Evolutionary conservation across 2,797 vertebrate genomes (phyloP).

Genomic region (Tiaroga cobitis): DNA sequence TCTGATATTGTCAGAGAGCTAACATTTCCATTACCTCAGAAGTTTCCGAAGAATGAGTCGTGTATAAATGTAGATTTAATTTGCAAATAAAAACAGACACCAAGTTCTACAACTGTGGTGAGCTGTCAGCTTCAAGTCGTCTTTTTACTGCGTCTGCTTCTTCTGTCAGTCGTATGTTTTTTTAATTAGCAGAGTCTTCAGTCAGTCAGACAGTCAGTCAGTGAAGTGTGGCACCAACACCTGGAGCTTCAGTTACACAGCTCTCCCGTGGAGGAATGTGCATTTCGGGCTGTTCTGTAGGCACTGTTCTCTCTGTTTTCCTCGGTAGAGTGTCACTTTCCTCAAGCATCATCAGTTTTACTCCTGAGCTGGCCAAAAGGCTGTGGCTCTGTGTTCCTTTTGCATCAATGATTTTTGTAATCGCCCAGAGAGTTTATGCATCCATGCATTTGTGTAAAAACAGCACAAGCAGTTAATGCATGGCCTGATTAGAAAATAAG

Average conservation of each 20-base stretch:
- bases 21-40: neutral
- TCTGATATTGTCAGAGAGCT: constrained; percentile 6
- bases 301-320: constrained; percentile 44
- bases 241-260: constrained; percentile 64
- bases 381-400: constrained; percentile 40
- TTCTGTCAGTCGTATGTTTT: constrained; percentile 49
- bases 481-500: constrained; percentile 19
- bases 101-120: constrained; percentile 5
- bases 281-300: constrained; percentile 30
- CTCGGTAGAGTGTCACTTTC: constrained; percentile 52
- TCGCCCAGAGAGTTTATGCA: constrained; percentile 23
- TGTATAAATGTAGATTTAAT: neutral
- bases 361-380: constrained; percentile 49
- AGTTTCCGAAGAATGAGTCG: constrained; percentile 11
- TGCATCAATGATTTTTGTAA: constrained; percentile 38
- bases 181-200: constrained; percentile 69
- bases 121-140: constrained; percentile 19
- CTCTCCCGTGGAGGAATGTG: constrained; percentile 16
- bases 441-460: constrained; percentile 37
- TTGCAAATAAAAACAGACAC: neutral
- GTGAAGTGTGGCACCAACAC: constrained; percentile 71
- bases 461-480: constrained; percentile 21
- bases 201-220: constrained; percentile 56
- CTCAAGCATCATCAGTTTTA: constrained; percentile 48
- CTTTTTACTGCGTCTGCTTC: constrained; percentile 36